A percentile compares a stretch with the other conserved stretches of the same genome.
Conservation (phyloP, 2,113 vertebrate species). For the Gambusia affinis region DNA sequence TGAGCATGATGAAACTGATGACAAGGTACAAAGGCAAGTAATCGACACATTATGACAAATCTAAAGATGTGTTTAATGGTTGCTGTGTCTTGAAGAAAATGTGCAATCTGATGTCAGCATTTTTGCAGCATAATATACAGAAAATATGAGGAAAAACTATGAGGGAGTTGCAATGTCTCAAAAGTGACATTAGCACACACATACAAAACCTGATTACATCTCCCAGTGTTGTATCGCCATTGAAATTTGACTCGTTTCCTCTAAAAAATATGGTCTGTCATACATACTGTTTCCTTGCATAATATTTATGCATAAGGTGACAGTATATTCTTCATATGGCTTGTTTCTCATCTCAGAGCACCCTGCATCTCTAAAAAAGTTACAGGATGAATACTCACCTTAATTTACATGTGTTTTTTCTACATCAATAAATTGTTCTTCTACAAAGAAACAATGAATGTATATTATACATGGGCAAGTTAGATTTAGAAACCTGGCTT, state of each 20-base stretch:
- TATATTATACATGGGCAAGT: neutral
- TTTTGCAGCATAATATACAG: constrained; percentile 8
- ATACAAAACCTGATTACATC: constrained; percentile 7
- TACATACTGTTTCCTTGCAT: constrained; percentile 7
- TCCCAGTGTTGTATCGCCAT: constrained; percentile 10
- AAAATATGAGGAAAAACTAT: constrained; percentile 11
- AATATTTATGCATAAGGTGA: constrained; percentile 25
- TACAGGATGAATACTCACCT: neutral
- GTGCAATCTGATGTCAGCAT: constrained; percentile 19
- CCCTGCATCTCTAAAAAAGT: constrained; percentile 31
- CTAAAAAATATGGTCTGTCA: constrained; percentile 23
- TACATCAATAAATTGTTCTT: neutral
- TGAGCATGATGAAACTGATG: constrained; percentile 38
- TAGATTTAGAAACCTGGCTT: neutral
- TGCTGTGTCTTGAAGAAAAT: neutral
- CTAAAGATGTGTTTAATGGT: neutral
- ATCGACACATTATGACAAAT: constrained; percentile 24
- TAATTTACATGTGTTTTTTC: neutral
- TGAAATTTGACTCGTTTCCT: constrained; percentile 15
- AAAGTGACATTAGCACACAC: constrained; percentile 23
- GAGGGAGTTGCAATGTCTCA: neutral
- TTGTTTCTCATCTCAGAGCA: constrained; percentile 13
- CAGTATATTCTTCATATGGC: constrained; percentile 24
- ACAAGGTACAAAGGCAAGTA: constrained; percentile 27
- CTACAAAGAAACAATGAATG: neutral